These are phyloP conservation scores for Linepithema humile DNA, from an alignment of 1,140 invertebrate genomes.

Conservation along the genomic window DNA sequence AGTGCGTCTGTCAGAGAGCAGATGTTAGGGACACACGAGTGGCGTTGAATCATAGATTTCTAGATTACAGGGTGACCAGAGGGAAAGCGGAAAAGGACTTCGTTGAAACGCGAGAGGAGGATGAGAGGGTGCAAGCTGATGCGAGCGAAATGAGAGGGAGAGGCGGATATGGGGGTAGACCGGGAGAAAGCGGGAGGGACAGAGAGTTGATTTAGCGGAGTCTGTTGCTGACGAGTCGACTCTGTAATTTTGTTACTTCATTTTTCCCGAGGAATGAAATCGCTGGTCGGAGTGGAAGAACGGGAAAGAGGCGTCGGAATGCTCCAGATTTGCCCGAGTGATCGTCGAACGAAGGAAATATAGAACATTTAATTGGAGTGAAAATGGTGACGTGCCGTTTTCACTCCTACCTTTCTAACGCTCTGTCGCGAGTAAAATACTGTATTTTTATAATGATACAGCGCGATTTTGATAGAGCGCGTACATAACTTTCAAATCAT, in stretches of 20 bases:
- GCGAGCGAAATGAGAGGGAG: constrained; percentile 41
- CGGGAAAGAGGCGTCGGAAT: constrained; percentile 40
- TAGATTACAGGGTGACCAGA: constrained; percentile 75
- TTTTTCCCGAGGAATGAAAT: constrained; percentile 66
- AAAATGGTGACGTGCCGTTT: neutral
- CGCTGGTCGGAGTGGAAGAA: constrained; percentile 40
- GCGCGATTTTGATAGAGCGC: neutral
- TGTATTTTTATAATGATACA: neutral
- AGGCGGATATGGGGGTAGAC: constrained; percentile 13
- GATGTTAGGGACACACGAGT: constrained; percentile 77
- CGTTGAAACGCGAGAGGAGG: constrained; percentile 63
- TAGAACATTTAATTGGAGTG: constrained; percentile 36
- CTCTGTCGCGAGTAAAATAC: no score
- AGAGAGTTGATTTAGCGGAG: constrained; percentile 68
- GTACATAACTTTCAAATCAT: constrained; percentile 3
- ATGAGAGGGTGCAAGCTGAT: constrained; percentile 32
- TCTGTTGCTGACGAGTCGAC: constrained; percentile 74
- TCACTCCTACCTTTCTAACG: neutral
- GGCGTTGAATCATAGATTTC: constrained; percentile 78
- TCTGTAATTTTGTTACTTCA: constrained; percentile 76
- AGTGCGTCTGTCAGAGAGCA: constrained; percentile 71
- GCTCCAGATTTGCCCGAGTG: constrained; percentile 44
- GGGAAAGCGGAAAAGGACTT: constrained; percentile 65
- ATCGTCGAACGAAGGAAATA: constrained; percentile 52
- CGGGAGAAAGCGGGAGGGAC: constrained; percentile 35